Conservation (phyloP, 2,797 vertebrate species). For the Eupleurogrammus muticus region DNA sequence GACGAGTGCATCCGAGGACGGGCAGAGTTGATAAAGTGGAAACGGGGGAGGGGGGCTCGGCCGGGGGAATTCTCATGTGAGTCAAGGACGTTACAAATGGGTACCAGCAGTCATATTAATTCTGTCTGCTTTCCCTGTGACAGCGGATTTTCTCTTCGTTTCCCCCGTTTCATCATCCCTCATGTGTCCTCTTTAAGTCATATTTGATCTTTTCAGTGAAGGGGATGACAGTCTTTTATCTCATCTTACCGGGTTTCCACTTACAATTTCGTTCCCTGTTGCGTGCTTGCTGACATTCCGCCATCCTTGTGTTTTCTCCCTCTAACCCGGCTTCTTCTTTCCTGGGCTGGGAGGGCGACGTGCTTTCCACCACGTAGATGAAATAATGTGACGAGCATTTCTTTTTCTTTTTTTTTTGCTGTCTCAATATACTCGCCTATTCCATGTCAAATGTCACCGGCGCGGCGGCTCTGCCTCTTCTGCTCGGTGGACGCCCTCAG, state of each 20-base stretch:
- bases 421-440: conserved; percentile 12
- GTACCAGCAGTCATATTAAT: conserved; percentile 46
- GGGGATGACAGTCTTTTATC: conserved; percentile 59
- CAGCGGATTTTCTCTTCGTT: conserved; percentile 23
- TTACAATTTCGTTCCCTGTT: conserved; percentile 33
- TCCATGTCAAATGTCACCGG: conserved; percentile 56
- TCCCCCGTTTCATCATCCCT: conserved; percentile 55
- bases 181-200: conserved; percentile 64
- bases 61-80: conserved; percentile 46
- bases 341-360: conserved; percentile 22
- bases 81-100: conserved; percentile 61
- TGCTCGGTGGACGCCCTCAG: conserved; percentile 42
- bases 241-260: conserved; percentile 24
- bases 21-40: conserved; percentile 37
- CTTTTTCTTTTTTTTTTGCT: conserved; percentile 18
- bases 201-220: conserved; percentile 66
- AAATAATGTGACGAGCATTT: conserved; percentile 47
- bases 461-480: conserved; percentile 22
- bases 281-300: conserved; percentile 39
- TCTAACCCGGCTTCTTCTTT: conserved; percentile 23
- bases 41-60: conserved; percentile 42
- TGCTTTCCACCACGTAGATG: conserved; percentile 41
- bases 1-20: conserved; percentile 50
- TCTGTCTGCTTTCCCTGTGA: conserved; percentile 42
- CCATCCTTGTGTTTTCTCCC: conserved; percentile 14